phyloP scores from a whole-genome alignment of 2,113 vertebrate genomes.

The Alethe diademata region DNA sequence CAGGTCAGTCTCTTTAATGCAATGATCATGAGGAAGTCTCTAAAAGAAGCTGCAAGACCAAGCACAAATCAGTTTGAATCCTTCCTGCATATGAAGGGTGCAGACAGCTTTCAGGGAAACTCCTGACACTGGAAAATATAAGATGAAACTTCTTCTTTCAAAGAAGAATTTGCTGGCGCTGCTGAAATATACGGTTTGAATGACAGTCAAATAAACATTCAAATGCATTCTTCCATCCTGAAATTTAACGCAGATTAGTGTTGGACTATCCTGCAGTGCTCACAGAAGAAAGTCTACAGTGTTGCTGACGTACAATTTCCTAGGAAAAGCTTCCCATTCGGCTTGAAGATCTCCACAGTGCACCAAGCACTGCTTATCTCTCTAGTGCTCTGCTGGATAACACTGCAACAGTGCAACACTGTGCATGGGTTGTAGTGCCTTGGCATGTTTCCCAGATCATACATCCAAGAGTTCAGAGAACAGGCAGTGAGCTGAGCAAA shows the following conservation, averaged over 20 bases:
- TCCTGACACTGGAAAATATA: neutral
- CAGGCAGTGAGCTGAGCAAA: accelerated
- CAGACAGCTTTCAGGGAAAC: neutral
- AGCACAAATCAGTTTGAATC: neutral
- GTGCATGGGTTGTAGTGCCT: accelerated
- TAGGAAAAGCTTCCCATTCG: neutral
- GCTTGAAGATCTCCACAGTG: accelerated
- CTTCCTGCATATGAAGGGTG: neutral
- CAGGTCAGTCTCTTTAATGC: neutral
- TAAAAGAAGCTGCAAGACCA: neutral
- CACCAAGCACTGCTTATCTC: neutral
- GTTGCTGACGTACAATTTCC: accelerated
- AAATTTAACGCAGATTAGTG: neutral
- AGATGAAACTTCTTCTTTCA: neutral
- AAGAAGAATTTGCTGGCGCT: neutral
- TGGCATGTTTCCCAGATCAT: neutral
- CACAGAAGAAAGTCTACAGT: neutral
- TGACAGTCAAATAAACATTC: neutral
- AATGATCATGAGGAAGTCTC: neutral
- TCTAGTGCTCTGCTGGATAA: neutral
- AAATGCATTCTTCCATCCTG: neutral
- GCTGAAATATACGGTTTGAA: neutral
- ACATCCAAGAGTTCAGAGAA: neutral
- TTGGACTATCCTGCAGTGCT: neutral
- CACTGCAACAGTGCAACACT: neutral